Evolutionary conservation across 2,797 vertebrate genomes (phyloP).

Genomic region (Crossoptilon crossoptilon): DNA sequence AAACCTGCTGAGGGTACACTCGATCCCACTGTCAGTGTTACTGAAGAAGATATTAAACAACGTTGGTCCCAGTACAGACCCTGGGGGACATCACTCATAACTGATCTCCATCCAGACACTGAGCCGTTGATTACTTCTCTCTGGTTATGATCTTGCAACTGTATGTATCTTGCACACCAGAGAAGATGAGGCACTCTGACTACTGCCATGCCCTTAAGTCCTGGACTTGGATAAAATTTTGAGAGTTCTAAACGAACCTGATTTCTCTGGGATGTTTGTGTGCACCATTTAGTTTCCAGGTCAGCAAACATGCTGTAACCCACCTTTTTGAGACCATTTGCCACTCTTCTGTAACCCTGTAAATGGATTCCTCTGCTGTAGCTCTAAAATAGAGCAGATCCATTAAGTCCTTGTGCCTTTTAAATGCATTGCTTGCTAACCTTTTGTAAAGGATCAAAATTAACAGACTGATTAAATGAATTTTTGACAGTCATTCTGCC

Average conservation of each 20-base stretch:
- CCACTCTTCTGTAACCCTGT: not conserved
- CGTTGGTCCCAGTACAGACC: no score
- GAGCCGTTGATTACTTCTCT: no score
- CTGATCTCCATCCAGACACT: no score
- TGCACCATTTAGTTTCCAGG: not conserved
- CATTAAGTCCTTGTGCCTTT: constrained; percentile 24
- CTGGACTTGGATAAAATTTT: not conserved
- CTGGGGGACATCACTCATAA: no score
- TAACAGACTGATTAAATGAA: constrained; percentile 55
- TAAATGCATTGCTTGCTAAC: constrained; percentile 23
- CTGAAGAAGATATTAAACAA: no score
- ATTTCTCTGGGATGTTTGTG: not conserved
- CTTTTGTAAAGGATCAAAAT: constrained; percentile 46
- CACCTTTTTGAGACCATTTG: not conserved
- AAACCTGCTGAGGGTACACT: no score
- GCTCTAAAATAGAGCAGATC: constrained; percentile 29
- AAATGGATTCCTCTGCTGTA: constrained; percentile 22
- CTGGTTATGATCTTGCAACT: no score
- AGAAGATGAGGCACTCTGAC: not conserved
- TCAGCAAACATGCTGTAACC: not conserved
- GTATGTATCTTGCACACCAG: not conserved
- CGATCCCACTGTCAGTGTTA: no score
- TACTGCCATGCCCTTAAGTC: not conserved
- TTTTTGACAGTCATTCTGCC: constrained; percentile 30
- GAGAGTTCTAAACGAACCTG: not conserved